These are phyloP conservation scores for Pelusios castaneus DNA, from an alignment of 2,113 vertebrate genomes.

Conservation along the genomic window DNA sequence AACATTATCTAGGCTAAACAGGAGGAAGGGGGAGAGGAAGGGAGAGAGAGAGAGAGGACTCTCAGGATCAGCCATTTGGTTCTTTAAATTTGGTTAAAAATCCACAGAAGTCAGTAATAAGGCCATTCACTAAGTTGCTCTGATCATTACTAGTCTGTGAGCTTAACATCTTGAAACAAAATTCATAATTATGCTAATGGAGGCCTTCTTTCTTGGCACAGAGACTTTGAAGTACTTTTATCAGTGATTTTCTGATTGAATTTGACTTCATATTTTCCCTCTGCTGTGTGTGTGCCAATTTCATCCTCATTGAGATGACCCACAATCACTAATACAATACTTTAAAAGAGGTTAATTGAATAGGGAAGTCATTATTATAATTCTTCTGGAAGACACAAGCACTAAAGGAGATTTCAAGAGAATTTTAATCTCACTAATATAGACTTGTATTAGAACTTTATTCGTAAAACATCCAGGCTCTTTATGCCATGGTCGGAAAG, in stretches of 20 bases:
- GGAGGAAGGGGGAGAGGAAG: background rate
- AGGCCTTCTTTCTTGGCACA: background rate
- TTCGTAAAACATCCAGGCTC: background rate
- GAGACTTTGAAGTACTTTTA: constrained; percentile 29
- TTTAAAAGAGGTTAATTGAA: constrained; percentile 54
- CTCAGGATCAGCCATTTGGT: background rate
- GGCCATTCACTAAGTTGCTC: background rate
- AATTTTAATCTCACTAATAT: constrained; percentile 13
- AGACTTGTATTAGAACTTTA: background rate
- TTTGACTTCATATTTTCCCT: constrained; percentile 16
- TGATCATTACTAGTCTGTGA: background rate
- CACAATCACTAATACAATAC: background rate
- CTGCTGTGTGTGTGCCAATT: background rate
- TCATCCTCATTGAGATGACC: constrained; percentile 23
- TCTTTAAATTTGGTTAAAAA: constrained; percentile 4
- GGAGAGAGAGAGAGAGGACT: background rate
- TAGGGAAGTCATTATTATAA: constrained; percentile 3
- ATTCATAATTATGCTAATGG: constrained; percentile 16
- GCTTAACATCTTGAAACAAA: constrained; percentile 30
- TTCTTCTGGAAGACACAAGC: constrained; percentile 21
- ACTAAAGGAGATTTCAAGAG: background rate
- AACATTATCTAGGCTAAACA: background rate
- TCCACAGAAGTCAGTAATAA: background rate
- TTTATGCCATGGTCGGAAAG: background rate
- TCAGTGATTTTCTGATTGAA: constrained; percentile 32